These are phyloP conservation scores for Argyra leucocephala DNA, from an alignment of 2,888 invertebrate species.

Conservation along the genomic window DNA sequence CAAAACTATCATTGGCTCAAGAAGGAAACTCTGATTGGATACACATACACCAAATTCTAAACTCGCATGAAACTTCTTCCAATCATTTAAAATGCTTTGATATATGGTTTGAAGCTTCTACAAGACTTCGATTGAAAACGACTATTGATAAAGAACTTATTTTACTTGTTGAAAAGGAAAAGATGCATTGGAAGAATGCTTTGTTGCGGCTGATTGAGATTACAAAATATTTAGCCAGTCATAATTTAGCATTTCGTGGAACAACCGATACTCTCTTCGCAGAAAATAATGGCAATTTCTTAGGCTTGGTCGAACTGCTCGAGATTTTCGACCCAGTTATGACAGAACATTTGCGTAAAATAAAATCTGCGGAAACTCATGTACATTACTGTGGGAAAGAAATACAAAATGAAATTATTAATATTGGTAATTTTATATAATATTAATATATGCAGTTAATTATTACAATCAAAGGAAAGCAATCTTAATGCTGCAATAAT, in stretches of 20 bases:
- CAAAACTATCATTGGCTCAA: constrained; percentile 8
- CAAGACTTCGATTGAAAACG: constrained; percentile 7
- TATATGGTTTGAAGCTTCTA: constrained; percentile 9
- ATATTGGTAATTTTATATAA: constrained; percentile 9
- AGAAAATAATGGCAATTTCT: constrained; percentile 7
- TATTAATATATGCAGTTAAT: constrained; percentile 11
- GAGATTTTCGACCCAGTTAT: neutral
- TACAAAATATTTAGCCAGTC: constrained; percentile 9
- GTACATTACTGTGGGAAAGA: constrained; percentile 8
- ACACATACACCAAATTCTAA: constrained; percentile 9
- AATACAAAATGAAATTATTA: constrained; percentile 8
- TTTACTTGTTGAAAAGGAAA: constrained; percentile 9
- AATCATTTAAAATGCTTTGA: constrained; percentile 8
- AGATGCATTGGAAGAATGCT: neutral
- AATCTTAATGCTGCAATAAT: constrained; percentile 13
- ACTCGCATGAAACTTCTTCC: constrained; percentile 8
- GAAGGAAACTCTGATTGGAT: constrained; percentile 9
- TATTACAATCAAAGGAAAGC: constrained; percentile 10
- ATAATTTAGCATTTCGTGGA: constrained; percentile 9
- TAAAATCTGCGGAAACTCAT: constrained; percentile 8
- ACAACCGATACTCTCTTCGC: constrained; percentile 8
- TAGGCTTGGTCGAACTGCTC: neutral
- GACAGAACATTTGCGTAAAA: constrained; percentile 7
- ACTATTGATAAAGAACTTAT: constrained; percentile 9
- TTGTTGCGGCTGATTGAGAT: constrained; percentile 8